Conservation (phyloP, 2,113 vertebrate genomes). For the Rafetus swinhoei region DNA sequence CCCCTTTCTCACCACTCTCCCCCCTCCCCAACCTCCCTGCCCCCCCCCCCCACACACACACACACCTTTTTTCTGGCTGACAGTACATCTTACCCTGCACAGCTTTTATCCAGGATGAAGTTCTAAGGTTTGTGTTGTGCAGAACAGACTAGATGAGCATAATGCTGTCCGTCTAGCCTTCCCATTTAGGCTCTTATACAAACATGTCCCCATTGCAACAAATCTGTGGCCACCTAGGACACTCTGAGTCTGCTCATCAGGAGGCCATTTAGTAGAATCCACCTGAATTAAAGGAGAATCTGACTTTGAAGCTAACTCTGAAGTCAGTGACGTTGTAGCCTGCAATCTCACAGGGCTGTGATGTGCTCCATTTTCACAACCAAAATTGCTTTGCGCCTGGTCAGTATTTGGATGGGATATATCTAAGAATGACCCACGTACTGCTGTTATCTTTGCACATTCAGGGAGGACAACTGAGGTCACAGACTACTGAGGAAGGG, state of each 20-base stretch:
- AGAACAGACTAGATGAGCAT: not conserved
- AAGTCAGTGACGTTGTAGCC: not conserved
- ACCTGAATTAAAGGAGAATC: not conserved
- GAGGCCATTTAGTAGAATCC: not conserved
- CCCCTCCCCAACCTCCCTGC: no score
- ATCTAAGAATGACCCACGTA: not conserved
- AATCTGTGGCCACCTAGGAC: not conserved
- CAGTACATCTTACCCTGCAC: not conserved
- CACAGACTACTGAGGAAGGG: not conserved
- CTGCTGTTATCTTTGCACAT: not conserved
- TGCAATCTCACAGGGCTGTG: not conserved
- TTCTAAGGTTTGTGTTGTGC: not conserved
- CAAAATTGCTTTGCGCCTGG: not conserved
- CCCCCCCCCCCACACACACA: rapidly evolving
- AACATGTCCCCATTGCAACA: not conserved
- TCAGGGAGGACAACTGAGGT: not conserved
- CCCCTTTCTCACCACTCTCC: not conserved
- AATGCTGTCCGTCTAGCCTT: not conserved
- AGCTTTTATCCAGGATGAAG: not conserved
- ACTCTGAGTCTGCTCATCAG: not conserved
- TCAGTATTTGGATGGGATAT: not conserved
- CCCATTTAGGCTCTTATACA: rapidly evolving
- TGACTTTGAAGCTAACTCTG: not conserved
- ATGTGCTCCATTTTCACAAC: not conserved
- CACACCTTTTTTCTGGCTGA: not conserved